Evolutionary conservation across 2,888 invertebrate species (phyloP), one percentile per base, ranked within the genome.

Genomic region (Machimus atricapillus): DNA sequence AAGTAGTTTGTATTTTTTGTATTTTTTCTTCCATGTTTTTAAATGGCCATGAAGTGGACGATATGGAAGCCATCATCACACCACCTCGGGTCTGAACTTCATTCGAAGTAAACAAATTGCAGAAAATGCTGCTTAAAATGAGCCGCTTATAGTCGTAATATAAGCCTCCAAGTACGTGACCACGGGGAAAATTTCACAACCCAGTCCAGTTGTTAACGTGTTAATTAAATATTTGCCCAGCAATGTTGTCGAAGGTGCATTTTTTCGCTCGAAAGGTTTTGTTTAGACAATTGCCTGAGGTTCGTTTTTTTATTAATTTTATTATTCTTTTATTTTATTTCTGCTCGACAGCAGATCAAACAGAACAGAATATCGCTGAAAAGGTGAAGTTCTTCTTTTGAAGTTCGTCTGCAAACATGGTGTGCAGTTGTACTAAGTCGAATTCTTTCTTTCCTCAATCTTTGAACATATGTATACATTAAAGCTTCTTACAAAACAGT

Each of bases 141-240:
- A 66, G 66, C 66, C 66, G 66, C 66, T 66, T 66, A 66, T 66
- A 27, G 66, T 66, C 66, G 66, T 66, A 66, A 66, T 66, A 27
- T 27, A 27, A 66, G 66, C 66, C 78, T 78, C 43, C 78, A 40
- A 78, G 78, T 78, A 78, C 78, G 78, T 78, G 78, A 78, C 78
- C 43, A 40, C 37, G 43, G 43, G 23, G 78, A 43, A 43, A 23
- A 40, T 78, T 78, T 78, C 78, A 78, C 34, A 37, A 76, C n/a
- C 43, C 78, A 66, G 78, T 78, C 43, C 78, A 78, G 66, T 78
- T 43, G 78, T 34, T 78, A 78, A 40, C 78, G 43, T 78, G 40
- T 78, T 78, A 78, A 78, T 78, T 78, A 78, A 78, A 78, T 78
- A 78, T 78, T 78, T 78, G 43, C 78, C 66, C 19, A 66, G 66